phyloP scores from a whole-genome alignment of 1,140 invertebrate genomes.

The Zaprionus kolodkinae region DNA sequence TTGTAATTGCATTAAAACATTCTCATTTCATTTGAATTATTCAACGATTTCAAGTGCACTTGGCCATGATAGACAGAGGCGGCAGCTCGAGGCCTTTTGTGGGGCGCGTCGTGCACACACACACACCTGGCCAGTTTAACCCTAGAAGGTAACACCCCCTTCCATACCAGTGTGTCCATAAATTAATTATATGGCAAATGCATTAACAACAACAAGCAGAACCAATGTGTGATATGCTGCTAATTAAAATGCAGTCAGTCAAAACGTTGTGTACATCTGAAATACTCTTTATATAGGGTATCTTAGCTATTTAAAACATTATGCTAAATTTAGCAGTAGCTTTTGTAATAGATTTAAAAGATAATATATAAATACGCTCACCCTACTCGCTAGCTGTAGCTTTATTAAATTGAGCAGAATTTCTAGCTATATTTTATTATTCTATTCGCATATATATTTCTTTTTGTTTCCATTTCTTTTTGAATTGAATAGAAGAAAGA shows the following conservation, averaged over 20 bases:
- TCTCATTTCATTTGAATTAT: constrained; percentile 20
- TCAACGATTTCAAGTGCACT: constrained; percentile 25
- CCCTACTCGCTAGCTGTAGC: too few relatives aligned
- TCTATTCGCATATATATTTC: too few relatives aligned
- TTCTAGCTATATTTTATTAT: too few relatives aligned
- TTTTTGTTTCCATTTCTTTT: too few relatives aligned
- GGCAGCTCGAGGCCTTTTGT: neutral
- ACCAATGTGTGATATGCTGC: constrained; percentile 17
- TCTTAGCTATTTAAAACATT: neutral
- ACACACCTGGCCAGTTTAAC: constrained; percentile 27
- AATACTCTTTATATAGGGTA: neutral
- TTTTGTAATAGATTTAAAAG: too few relatives aligned
- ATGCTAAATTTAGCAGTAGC: neutral
- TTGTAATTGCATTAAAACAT: constrained; percentile 2
- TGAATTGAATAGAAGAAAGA: too few relatives aligned
- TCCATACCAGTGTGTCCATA: constrained; percentile 41
- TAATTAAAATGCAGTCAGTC: constrained; percentile 67
- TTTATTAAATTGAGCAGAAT: too few relatives aligned
- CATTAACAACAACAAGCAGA: constrained; percentile 39
- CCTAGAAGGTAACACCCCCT: constrained; percentile 33
- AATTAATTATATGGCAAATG: constrained; percentile 62
- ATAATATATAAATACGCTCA: too few relatives aligned
- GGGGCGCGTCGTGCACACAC: constrained; percentile 2
- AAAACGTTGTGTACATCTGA: neutral
- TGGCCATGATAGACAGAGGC: neutral